Evolutionary conservation across 2,888 invertebrate species (phyloP).

Genomic region (Alloscopus bannaensis): DNA sequence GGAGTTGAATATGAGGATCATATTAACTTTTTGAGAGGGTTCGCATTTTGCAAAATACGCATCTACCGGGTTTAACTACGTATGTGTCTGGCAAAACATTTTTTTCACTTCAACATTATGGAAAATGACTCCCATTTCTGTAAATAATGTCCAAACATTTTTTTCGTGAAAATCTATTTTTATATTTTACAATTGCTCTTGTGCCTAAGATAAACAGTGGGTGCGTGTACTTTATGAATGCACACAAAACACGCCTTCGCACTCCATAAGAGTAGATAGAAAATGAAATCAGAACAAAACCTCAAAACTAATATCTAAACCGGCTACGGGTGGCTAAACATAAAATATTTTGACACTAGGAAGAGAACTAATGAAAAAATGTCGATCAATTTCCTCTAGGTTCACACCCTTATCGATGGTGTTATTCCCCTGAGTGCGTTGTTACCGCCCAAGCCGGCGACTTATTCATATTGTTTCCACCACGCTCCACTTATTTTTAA

Average conservation of each 20-base stretch:
- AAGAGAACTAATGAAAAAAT: not conserved
- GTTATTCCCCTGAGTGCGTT: slow-evolving; percentile 1
- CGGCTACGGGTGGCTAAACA: not conserved
- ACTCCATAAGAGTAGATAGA: not conserved
- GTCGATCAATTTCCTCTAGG: not conserved
- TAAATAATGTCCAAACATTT: not conserved
- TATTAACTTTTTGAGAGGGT: no score
- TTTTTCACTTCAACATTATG: not conserved
- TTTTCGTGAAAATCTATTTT: not conserved
- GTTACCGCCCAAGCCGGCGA: not conserved
- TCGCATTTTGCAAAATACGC: no score
- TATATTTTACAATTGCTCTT: no score
- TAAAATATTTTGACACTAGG: not conserved
- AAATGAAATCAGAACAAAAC: not conserved
- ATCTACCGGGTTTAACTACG: no score
- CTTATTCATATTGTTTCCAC: not conserved
- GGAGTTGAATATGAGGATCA: not conserved
- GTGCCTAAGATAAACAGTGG: no score
- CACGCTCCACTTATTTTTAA: not conserved
- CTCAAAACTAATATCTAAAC: not conserved
- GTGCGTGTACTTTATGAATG: not conserved
- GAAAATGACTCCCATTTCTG: not conserved
- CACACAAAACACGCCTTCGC: not conserved
- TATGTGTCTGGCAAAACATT: not conserved
- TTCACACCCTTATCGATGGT: not conserved